Evolutionary conservation across 2,113 vertebrate species (phyloP).

Genomic region (Galeopterus variegatus): DNA sequence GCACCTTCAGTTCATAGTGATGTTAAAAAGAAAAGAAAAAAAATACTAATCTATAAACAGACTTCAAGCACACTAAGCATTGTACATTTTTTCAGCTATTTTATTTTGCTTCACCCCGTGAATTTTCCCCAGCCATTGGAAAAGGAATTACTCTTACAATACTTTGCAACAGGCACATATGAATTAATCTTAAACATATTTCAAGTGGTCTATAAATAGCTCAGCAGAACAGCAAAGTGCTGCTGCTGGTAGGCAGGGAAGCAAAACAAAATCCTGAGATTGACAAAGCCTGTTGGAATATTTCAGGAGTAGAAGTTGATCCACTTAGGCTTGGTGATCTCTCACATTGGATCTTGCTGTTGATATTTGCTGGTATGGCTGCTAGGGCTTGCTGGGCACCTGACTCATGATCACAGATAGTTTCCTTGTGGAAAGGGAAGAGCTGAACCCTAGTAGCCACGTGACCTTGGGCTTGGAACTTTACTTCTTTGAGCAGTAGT

Average conservation of each 20-base stretch:
- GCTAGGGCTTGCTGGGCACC: neutral
- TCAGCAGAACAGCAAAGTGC: slow-evolving; percentile 72
- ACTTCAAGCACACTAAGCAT: neutral
- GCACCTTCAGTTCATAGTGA: slow-evolving; percentile 51
- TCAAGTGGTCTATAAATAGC: slow-evolving; percentile 84
- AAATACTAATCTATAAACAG: neutral
- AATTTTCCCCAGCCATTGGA: slow-evolving; percentile 77
- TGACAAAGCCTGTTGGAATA: slow-evolving; percentile 68
- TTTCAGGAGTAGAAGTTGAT: slow-evolving; percentile 80
- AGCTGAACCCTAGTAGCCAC: no score
- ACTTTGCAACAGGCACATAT: slow-evolving; percentile 69
- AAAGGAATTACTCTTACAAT: slow-evolving; percentile 81
- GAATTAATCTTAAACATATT: slow-evolving; percentile 72
- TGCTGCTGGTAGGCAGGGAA: slow-evolving; percentile 77
- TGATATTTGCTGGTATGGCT: neutral
- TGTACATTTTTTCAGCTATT: neutral
- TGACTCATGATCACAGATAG: neutral
- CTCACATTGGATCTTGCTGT: neutral
- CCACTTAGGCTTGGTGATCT: slow-evolving; percentile 46
- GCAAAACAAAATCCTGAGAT: slow-evolving; percentile 82
- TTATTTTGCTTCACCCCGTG: slow-evolving; percentile 79
- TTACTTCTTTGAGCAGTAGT: neutral
- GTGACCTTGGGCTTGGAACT: neutral
- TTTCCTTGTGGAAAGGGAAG: neutral
- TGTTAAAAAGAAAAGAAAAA: slow-evolving; percentile 69